Percentiles rank a stretch among this genome's conserved stretches.
These are phyloP conservation scores for Minunthozetes semirufus DNA, from an alignment of 2,888 invertebrate species.

Conservation along the genomic window DNA sequence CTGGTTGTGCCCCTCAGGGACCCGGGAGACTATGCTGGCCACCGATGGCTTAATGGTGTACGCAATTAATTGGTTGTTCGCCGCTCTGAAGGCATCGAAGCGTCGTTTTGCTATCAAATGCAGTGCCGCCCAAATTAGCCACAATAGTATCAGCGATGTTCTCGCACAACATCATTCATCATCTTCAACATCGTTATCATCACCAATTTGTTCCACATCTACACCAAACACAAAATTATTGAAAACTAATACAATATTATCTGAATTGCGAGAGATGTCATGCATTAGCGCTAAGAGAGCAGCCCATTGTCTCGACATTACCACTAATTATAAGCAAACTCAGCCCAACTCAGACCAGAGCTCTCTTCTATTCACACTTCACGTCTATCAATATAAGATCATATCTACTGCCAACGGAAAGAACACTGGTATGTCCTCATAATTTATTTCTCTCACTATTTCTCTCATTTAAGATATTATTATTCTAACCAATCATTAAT, in stretches of 20 bases:
- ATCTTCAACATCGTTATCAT: conserved; percentile 13
- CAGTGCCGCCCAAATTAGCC: conserved; percentile 28
- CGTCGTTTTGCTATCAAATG: conserved; percentile 26
- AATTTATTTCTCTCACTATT: background rate
- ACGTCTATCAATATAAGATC: conserved; percentile 19
- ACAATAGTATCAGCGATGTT: conserved; percentile 20
- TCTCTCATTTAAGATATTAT: background rate
- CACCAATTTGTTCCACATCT: conserved; percentile 22
- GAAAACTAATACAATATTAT: conserved; percentile 13
- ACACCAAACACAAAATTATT: conserved; percentile 8
- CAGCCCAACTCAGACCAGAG: background rate
- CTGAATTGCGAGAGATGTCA: conserved; percentile 17
- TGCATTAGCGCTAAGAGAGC: conserved; percentile 28
- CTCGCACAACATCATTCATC: conserved; percentile 20
- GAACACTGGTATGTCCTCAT: background rate
- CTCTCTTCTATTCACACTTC: conserved; percentile 9
- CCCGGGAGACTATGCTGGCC: conserved; percentile 26
- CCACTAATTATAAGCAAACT: conserved; percentile 16
- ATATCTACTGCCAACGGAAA: conserved; percentile 5
- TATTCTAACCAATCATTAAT: no score
- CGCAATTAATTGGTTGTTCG: conserved; percentile 22
- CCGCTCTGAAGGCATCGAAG: conserved; percentile 25
- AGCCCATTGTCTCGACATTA: conserved; percentile 21
- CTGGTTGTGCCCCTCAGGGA: conserved; percentile 6
- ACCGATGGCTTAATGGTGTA: conserved; percentile 25